phyloP scores from a whole-genome alignment of 2,797 vertebrate species.

The Phoeniculus purpureus region DNA sequence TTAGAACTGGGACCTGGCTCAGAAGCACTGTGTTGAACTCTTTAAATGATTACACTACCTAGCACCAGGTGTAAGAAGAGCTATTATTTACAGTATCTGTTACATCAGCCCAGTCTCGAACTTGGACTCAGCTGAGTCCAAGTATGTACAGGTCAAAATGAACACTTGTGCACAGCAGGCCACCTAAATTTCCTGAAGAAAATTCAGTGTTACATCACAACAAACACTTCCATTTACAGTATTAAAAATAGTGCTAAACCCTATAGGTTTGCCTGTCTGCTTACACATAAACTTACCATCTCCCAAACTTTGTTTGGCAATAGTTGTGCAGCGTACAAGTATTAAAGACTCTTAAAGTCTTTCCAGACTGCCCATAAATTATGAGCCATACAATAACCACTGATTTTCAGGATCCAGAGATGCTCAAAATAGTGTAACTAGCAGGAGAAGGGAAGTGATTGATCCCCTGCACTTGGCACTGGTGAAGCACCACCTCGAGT shows the following conservation, averaged over 20 bases:
- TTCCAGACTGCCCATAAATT: not conserved
- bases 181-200: not conserved
- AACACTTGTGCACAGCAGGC: not conserved
- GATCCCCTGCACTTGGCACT: no score
- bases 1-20: not conserved
- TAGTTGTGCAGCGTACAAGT: not conserved
- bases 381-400: not conserved
- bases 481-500: no score
- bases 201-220: not conserved
- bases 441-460: no score
- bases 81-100: not conserved
- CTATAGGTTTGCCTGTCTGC: not conserved
- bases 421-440: not conserved
- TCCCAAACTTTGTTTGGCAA: not conserved
- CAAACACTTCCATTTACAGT: not conserved
- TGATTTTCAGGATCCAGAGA: not conserved
- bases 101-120: not conserved
- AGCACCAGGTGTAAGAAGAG: not conserved
- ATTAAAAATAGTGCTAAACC: not conserved
- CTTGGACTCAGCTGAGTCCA: not conserved
- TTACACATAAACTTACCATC: not conserved
- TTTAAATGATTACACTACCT: not conserved
- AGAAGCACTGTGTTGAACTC: not conserved
- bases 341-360: not conserved
- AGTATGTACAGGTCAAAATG: not conserved